Evolutionary conservation across 2,888 invertebrate species (phyloP).

Genomic region (Euspilapteryx auroguttella): DNA sequence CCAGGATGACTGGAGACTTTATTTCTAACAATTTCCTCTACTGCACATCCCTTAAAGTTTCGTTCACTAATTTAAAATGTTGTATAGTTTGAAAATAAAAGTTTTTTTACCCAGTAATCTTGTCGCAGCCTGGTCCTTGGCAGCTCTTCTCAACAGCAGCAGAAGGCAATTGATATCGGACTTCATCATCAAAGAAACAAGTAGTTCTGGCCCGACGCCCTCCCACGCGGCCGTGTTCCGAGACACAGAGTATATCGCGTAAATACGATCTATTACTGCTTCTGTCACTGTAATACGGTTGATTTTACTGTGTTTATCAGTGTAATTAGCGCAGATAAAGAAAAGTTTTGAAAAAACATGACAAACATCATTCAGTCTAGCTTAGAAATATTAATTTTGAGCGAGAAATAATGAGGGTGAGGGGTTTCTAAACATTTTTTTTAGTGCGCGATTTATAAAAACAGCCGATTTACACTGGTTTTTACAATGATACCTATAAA

Average conservation of each 20-base stretch:
- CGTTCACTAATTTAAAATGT: neutral
- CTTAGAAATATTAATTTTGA: too few species aligned
- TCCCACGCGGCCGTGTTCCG: conserved; percentile 25
- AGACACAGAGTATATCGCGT: conserved; percentile 18
- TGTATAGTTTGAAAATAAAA: neutral
- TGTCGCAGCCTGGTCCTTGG: neutral
- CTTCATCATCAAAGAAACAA: conserved; percentile 4
- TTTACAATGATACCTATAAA: too few species aligned
- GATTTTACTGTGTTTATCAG: neutral
- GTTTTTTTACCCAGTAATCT: neutral
- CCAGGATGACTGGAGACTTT: too few species aligned
- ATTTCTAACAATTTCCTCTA: too few species aligned
- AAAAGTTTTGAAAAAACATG: too few species aligned
- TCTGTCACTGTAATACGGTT: conserved; percentile 24
- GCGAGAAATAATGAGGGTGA: too few species aligned
- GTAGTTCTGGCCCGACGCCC: conserved; percentile 15
- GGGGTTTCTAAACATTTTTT: too few species aligned
- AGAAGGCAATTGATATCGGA: conserved; percentile 5
- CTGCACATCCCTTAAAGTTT: neutral
- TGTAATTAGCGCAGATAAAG: too few species aligned
- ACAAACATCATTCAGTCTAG: too few species aligned
- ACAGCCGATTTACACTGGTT: too few species aligned
- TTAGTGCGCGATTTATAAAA: too few species aligned
- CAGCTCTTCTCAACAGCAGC: conserved; percentile 4
- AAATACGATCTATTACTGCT: conserved; percentile 27